These are phyloP conservation scores for Thysanoteuthis rhombus DNA, from an alignment of 2,888 invertebrate species.

Conservation along the genomic window DNA sequence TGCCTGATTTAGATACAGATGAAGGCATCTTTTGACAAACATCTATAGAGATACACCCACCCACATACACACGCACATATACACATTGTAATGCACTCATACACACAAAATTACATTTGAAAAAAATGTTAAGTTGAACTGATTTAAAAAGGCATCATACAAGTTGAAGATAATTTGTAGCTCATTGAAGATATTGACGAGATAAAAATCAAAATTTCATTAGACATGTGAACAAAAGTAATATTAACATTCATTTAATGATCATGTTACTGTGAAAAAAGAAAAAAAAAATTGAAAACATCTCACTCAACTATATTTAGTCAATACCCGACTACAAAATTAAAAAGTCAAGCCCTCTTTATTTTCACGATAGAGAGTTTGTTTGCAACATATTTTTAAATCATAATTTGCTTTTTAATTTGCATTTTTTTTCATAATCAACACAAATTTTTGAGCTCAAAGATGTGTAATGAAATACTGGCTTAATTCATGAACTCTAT, in stretches of 20 bases:
- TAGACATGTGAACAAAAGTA: background rate
- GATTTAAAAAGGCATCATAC: background rate
- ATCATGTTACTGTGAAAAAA: background rate
- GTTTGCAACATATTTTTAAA: background rate
- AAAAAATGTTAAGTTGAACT: background rate
- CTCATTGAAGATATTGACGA: background rate
- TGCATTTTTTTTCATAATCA: background rate
- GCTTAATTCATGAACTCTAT: background rate
- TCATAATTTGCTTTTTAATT: background rate
- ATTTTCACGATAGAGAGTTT: background rate
- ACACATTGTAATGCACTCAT: background rate
- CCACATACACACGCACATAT: background rate
- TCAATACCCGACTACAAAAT: background rate
- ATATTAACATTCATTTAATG: background rate
- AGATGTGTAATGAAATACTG: background rate
- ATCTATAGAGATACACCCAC: background rate
- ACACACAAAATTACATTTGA: background rate
- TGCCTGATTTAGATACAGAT: conserved; percentile 13
- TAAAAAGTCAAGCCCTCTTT: background rate
- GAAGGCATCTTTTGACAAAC: background rate
- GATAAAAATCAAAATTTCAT: too few species aligned
- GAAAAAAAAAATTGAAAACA: background rate
- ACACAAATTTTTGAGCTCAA: background rate
- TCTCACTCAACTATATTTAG: background rate
- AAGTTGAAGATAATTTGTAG: background rate